These are phyloP conservation scores for Meteorus cinctellus DNA, from an alignment of 2,888 invertebrate species.

Conservation along the genomic window DNA sequence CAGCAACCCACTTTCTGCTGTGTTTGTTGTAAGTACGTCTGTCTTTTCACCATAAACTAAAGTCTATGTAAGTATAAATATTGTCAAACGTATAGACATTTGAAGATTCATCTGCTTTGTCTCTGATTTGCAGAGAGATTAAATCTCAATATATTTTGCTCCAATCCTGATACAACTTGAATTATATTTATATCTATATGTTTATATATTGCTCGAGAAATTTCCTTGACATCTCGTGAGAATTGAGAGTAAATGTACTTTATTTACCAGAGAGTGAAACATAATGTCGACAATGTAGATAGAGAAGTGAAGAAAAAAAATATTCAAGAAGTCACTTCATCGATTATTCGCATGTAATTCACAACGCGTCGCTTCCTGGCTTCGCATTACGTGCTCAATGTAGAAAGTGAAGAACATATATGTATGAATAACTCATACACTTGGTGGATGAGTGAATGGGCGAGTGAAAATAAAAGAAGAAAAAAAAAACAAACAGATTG, in stretches of 20 bases:
- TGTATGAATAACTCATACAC: background rate
- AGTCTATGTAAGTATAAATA: background rate
- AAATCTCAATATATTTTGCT: background rate
- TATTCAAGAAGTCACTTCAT: background rate
- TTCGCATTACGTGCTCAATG: constrained; percentile 32
- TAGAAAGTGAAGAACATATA: constrained; percentile 37
- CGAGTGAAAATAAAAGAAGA: background rate
- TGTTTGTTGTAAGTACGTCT: constrained; percentile 49
- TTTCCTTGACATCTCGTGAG: background rate
- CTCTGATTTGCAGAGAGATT: background rate
- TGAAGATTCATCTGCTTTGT: constrained; percentile 13
- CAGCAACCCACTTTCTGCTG: constrained; percentile 68
- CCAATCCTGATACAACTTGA: background rate
- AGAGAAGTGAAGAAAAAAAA: background rate
- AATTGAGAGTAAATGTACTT: background rate
- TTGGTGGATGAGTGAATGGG: background rate
- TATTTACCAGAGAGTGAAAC: background rate
- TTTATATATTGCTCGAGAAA: background rate
- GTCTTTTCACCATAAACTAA: constrained; percentile 51
- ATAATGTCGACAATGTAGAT: constrained; percentile 10
- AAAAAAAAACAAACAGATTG: background rate
- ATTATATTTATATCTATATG: background rate
- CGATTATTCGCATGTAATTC: constrained; percentile 32
- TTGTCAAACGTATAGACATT: constrained; percentile 12
- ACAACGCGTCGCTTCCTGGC: constrained; percentile 29